These are phyloP conservation scores for Margarornis squamiger DNA, from an alignment of 2,797 vertebrate genomes.

Conservation along the genomic window DNA sequence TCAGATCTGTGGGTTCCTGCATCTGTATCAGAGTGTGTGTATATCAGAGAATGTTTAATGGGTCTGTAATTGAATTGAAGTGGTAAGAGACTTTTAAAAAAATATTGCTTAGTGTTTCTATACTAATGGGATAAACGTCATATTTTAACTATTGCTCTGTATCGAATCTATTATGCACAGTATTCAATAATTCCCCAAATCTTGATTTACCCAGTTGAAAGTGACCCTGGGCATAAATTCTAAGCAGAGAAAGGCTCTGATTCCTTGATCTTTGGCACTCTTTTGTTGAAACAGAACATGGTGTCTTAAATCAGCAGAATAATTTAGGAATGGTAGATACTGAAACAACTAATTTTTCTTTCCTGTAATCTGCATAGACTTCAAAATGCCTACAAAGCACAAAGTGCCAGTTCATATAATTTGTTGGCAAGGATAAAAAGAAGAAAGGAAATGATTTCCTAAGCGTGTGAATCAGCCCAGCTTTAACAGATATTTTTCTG, in stretches of 20 bases:
- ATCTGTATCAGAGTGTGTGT: not conserved
- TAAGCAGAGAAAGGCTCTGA: slow-evolving; percentile 67
- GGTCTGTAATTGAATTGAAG: slow-evolving; percentile 71
- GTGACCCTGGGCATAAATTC: slow-evolving; percentile 74
- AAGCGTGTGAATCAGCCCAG: slow-evolving; percentile 81
- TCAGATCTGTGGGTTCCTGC: not conserved
- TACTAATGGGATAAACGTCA: slow-evolving; percentile 75
- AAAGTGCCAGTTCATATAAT: slow-evolving; percentile 81
- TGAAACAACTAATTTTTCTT: slow-evolving; percentile 81
- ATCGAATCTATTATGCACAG: slow-evolving; percentile 70
- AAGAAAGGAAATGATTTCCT: slow-evolving; percentile 82
- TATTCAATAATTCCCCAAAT: slow-evolving; percentile 75
- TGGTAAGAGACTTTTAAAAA: slow-evolving; percentile 51
- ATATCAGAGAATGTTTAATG: not conserved
- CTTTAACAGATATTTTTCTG: slow-evolving; percentile 84
- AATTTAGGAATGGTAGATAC: slow-evolving; percentile 79
- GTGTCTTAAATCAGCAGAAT: slow-evolving; percentile 79
- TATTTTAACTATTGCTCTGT: slow-evolving; percentile 70
- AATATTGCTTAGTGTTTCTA: slow-evolving; percentile 57
- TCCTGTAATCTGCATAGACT: slow-evolving; percentile 80
- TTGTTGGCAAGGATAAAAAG: slow-evolving; percentile 83
- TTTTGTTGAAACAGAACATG: slow-evolving; percentile 74
- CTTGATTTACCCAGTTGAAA: slow-evolving; percentile 78
- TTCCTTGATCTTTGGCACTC: slow-evolving; percentile 77
- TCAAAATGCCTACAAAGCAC: slow-evolving; percentile 81